phyloP scores from a whole-genome alignment of 2,888 invertebrate species.

The Pilophorus perplexus region DNA sequence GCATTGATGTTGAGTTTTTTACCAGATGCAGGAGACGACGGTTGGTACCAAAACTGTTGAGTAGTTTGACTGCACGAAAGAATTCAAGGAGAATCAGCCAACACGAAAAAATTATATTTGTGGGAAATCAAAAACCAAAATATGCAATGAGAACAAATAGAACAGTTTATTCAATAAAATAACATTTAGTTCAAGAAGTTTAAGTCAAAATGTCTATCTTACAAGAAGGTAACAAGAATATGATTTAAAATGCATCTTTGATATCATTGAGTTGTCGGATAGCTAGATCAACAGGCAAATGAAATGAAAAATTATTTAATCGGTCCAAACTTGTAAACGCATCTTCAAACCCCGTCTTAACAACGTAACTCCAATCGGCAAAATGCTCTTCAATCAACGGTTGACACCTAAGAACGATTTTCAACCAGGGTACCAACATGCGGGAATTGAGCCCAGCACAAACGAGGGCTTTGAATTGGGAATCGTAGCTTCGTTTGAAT shows the following conservation, averaged over 20 bases:
- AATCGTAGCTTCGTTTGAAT: constrained; percentile 91
- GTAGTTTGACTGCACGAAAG: constrained; percentile 16
- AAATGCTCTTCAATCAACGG: constrained; percentile 76
- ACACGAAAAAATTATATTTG: constrained; percentile 15
- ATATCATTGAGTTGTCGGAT: constrained; percentile 96
- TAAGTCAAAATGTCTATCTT: background rate
- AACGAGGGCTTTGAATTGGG: constrained; percentile 97
- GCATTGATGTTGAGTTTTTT: constrained; percentile 43
- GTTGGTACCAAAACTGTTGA: constrained; percentile 29
- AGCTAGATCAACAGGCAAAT: constrained; percentile 93
- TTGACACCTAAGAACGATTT: constrained; percentile 84
- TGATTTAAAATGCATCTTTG: constrained; percentile 76
- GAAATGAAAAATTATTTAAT: constrained; percentile 80
- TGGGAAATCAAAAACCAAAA: background rate
- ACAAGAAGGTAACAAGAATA: constrained; percentile 23
- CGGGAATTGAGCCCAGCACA: constrained; percentile 94
- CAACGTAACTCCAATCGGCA: constrained; percentile 90
- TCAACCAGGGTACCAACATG: constrained; percentile 90
- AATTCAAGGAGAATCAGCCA: constrained; percentile 20
- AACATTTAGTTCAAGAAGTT: constrained; percentile 9
- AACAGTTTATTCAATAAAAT: constrained; percentile 23
- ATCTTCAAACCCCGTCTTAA: constrained; percentile 96
- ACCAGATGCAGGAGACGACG: constrained; percentile 26
- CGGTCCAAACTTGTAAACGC: constrained; percentile 85
- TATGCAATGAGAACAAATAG: background rate